These are phyloP conservation scores for Cephalotes varians DNA, from an alignment of 2,888 invertebrate genomes.

Conservation along the genomic window DNA sequence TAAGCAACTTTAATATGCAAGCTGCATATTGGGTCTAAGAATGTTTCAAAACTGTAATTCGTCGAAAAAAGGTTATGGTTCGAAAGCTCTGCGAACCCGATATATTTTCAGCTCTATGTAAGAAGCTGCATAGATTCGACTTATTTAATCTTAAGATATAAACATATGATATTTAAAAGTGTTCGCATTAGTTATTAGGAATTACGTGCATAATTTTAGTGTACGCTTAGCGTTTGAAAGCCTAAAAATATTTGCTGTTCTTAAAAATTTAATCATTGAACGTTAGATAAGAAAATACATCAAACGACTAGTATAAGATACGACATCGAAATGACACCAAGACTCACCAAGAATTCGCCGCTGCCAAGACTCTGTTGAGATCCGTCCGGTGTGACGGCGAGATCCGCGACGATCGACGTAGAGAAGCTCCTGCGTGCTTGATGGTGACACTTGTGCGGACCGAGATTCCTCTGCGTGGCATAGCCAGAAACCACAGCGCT, in stretches of 20 bases:
- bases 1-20: slow-evolving; percentile 9
- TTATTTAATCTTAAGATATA: not conserved
- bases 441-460: slow-evolving; percentile 78
- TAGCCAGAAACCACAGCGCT: slow-evolving; percentile 73
- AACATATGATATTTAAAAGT: not conserved
- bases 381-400: slow-evolving; percentile 79
- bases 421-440: slow-evolving; percentile 81
- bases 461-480: slow-evolving; percentile 74
- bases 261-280: not conserved
- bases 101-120: not conserved
- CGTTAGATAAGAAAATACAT: not conserved
- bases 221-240: not conserved
- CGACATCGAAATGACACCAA: slow-evolving; percentile 56
- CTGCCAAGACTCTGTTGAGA: slow-evolving; percentile 82
- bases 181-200: not conserved
- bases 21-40: not conserved
- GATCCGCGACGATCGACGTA: slow-evolving; percentile 81
- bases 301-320: slow-evolving; percentile 5
- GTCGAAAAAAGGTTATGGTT: not conserved
- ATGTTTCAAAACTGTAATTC: not conserved
- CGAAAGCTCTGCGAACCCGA: not conserved
- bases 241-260: not conserved
- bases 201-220: not conserved
- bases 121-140: not conserved
- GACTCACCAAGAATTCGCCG: slow-evolving; percentile 81